Base-by-base conservation (phyloP, 2,797 vertebrate genomes). In the Anas acuta region DNA sequence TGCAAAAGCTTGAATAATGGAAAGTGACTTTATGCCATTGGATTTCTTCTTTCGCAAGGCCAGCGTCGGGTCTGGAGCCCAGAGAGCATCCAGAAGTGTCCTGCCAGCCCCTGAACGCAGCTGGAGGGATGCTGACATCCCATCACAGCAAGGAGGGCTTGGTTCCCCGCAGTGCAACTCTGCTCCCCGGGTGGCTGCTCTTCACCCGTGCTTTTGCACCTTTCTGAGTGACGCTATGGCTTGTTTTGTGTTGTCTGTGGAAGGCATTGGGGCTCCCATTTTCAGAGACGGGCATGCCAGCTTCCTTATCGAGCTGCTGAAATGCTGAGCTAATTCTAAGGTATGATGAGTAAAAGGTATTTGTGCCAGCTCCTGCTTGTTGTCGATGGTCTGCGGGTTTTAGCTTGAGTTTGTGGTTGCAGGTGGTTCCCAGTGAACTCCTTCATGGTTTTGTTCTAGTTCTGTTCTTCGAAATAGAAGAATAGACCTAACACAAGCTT, bases 321-420 rank as follows among this genome's bases (percentile, higher is more conserved):
- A n/a, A 26, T 39, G 70, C 30, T 84, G 65, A 41, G 41, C 41
- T 75, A 39, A 57, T 90, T 47, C 49, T 64, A 22, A 89, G 77
- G 84, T 78, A 18, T 32, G 81, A 65, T 67, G 81, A 75, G 58
- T 26, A n/a, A 54, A 91, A 87, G 62, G 35, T 84, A 73, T 75
- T 89, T 32, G 58, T 93, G 89, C 78, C 71, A 75, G 81, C 74
- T 90, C 75, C 58, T 88, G 54, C 82, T 90, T 90, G 70, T 18
- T 86, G 66, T 47, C 56, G 58, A 71, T 84, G 35, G 26, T 64
- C 62, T 33, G 54, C 93, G 92, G 71, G 79, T 94, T 95, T 93
- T 89, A 78, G 78, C 94, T 93, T 92, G 89, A 86, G 57, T 75
- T 67, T 84, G 91, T 84, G 77, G 87, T 81, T 86, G 62, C 71